Conservation (phyloP, 2,113 vertebrate genomes). For the Fulica atra region DNA sequence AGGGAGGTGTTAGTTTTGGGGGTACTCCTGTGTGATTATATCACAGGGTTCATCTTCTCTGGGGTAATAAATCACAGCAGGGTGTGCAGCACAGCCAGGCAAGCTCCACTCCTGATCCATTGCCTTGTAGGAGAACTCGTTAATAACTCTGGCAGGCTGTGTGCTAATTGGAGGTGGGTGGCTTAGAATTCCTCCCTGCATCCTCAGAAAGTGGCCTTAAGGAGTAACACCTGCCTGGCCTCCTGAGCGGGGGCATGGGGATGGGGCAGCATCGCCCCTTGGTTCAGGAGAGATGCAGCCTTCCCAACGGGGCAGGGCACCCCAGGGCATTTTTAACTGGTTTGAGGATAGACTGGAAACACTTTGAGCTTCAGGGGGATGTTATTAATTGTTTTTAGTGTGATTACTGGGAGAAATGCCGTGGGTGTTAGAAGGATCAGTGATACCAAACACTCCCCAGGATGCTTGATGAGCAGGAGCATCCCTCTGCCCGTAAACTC, state of each 20-base stretch:
- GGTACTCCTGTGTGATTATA: not conserved
- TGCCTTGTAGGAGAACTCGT: slow-evolving; percentile 27
- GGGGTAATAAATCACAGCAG: slow-evolving; percentile 18
- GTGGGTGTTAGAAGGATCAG: not conserved
- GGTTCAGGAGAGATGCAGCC: not conserved
- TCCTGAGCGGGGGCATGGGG: rapidly evolving
- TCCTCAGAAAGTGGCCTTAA: not conserved
- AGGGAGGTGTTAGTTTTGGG: not conserved
- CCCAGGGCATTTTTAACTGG: not conserved
- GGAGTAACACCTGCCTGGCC: not conserved
- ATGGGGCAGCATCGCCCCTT: not conserved
- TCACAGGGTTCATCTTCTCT: slow-evolving; percentile 36
- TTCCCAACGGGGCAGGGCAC: not conserved
- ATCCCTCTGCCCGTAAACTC: not conserved
- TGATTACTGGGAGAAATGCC: not conserved
- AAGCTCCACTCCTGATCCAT: slow-evolving; percentile 31
- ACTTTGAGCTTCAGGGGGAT: not conserved
- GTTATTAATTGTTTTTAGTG: not conserved
- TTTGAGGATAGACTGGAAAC: not conserved
- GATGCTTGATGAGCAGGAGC: not conserved
- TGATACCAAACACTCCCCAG: not conserved
- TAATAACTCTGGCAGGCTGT: slow-evolving; percentile 49
- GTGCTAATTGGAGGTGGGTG: slow-evolving; percentile 11
- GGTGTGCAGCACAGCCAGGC: not conserved
- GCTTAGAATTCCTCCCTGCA: not conserved